Evolutionary conservation across 2,113 vertebrate genomes (phyloP).

Genomic region (pig (Sus scrofa)): T2T-Sscrofa CM000816.6:39180501-39181000

Average conservation of each 20-base stretch:
- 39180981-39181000: slow-evolving; percentile 55
- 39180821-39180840: neutral
- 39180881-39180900: neutral
- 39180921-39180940: slow-evolving; percentile 1
- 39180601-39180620: neutral
- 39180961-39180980: slow-evolving; percentile 38
- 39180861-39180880: slow-evolving; percentile 24
- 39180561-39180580: neutral
- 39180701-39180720: neutral
- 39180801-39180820: neutral
- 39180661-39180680: slow-evolving; percentile 36
- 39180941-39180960: slow-evolving; percentile 9
- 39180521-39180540: neutral
- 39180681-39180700: neutral
- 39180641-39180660: neutral
- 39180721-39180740: neutral
- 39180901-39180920: neutral
- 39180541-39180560: slow-evolving; percentile 19
- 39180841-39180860: slow-evolving; percentile 1
- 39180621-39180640: neutral
- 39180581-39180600: slow-evolving; percentile 2
- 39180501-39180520: neutral
- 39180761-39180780: slow-evolving; percentile 11
- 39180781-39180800: slow-evolving; percentile 9
- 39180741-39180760: neutral